Conservation (phyloP, 2,113 vertebrate genomes). For the Tachycineta bicolor region DNA sequence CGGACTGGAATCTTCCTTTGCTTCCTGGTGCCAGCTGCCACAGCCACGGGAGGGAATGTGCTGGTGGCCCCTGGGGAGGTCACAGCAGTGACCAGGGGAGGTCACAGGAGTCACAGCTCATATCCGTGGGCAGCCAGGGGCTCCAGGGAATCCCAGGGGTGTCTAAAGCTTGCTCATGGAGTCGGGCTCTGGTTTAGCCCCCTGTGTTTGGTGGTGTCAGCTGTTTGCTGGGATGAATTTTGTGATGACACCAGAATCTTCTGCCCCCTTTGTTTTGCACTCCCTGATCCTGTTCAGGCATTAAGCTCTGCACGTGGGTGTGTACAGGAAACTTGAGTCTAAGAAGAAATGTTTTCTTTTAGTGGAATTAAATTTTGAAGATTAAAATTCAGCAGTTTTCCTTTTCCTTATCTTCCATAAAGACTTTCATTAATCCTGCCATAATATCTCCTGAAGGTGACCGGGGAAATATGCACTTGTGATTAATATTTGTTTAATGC, state of each 20-base stretch:
- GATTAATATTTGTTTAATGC: constrained; percentile 75
- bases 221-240: neutral
- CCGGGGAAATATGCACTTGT: constrained; percentile 28
- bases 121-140: neutral
- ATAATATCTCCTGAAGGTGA: constrained; percentile 60
- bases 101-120: neutral
- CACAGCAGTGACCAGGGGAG: neutral
- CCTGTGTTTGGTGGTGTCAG: neutral
- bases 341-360: constrained; percentile 33
- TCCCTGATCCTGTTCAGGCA: constrained; percentile 28
- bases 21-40: neutral
- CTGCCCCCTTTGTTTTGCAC: neutral
- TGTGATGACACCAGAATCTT: neutral
- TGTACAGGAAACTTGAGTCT: neutral
- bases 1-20: neutral
- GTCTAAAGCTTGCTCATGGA: neutral
- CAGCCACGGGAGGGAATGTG: neutral
- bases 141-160: neutral
- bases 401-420: constrained; percentile 53
- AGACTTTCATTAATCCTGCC: constrained; percentile 67
- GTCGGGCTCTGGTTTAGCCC: neutral
- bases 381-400: constrained; percentile 67
- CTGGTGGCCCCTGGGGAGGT: neutral
- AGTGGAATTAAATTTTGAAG: constrained; percentile 51
- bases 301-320: constrained; percentile 23